Conservation (phyloP, 2,113 vertebrate species). For the Ceyx melanurus region DNA sequence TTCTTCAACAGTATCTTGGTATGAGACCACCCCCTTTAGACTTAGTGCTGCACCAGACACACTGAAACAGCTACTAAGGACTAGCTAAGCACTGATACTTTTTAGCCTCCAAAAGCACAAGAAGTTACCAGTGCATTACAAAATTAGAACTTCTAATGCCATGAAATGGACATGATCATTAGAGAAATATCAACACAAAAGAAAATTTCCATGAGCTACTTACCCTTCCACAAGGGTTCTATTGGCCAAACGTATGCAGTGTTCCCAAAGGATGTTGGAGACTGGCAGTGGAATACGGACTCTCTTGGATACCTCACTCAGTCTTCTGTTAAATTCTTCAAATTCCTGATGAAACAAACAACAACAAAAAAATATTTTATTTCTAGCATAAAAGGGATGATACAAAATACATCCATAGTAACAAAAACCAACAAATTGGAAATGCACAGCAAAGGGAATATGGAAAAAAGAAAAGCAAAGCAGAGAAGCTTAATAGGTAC, state of each 20-base stretch:
- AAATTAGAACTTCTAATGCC: background rate
- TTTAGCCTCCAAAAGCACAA: background rate
- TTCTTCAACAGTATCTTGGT: background rate
- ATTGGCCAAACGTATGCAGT: conserved; percentile 97
- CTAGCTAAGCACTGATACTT: background rate
- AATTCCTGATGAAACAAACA: conserved; percentile 84
- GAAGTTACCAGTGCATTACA: background rate
- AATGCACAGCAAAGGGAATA: background rate
- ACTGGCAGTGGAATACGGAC: conserved; percentile 94
- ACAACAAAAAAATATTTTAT: background rate
- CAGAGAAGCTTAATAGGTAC: background rate
- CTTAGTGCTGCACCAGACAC: background rate
- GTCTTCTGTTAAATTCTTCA: conserved; percentile 89
- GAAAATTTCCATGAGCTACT: conserved; percentile 11
- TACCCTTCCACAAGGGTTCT: conserved; percentile 97
- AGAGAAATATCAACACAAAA: background rate
- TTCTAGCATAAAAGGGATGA: background rate
- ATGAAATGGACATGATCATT: background rate
- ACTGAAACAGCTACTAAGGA: background rate
- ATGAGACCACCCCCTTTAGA: background rate
- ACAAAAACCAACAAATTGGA: background rate
- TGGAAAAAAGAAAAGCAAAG: background rate
- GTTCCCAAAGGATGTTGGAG: conserved; percentile 98
- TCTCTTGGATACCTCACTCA: conserved; percentile 89
- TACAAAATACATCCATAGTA: background rate